Percentiles rank a stretch among this genome's conserved stretches.
phyloP scores from a whole-genome alignment of 92 coral and sea anemone species.

The Porites evermanni region DNA sequence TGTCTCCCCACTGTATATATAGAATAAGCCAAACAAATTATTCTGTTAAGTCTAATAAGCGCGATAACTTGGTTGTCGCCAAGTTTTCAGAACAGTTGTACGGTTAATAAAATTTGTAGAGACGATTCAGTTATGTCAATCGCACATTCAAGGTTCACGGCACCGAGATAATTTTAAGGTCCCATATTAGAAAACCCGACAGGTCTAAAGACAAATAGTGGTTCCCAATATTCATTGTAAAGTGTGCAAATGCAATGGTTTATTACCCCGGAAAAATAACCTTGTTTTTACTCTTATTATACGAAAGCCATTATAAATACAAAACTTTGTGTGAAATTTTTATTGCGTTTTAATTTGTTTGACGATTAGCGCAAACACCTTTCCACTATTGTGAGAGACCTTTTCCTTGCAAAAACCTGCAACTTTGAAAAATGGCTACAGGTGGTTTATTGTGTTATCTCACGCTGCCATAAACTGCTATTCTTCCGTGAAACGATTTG shows the following conservation, averaged over 20 bases:
- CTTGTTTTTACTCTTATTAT: constrained; percentile 23
- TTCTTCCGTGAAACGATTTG: constrained; percentile 57
- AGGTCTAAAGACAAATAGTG: constrained; percentile 9
- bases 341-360: constrained; percentile 31
- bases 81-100: neutral
- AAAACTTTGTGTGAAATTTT: constrained; percentile 24
- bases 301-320: neutral
- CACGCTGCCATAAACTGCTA: constrained; percentile 52
- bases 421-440: constrained; percentile 22
- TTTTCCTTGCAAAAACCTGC: constrained; percentile 55
- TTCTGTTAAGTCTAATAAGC: neutral
- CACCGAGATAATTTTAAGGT: neutral
- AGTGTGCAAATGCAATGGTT: neutral
- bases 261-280: neutral
- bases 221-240: neutral
- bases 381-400: constrained; percentile 32
- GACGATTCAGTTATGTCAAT: neutral
- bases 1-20: constrained; percentile 14
- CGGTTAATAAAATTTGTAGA: neutral
- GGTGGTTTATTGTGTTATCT: constrained; percentile 68
- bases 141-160: constrained; percentile 18
- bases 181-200: neutral
- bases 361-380: constrained; percentile 42
- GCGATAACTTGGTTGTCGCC: neutral
- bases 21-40: neutral